A percentile compares a stretch with the other conserved stretches of the same genome.
Evolutionary conservation across 2,888 invertebrate species (phyloP).

Genomic region (Vanessa cardui): DNA sequence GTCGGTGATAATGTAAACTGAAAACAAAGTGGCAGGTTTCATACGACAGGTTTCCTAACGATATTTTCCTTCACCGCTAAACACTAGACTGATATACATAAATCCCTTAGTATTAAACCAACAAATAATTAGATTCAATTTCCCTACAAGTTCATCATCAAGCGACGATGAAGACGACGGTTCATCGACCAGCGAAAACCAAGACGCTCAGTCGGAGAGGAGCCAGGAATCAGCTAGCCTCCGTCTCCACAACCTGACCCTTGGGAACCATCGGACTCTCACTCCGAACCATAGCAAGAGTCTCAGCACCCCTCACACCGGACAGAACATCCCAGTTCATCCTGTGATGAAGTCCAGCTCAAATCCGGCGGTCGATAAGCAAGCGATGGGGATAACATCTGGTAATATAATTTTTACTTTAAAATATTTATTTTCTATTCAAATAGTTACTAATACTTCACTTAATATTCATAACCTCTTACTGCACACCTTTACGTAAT

Average conservation of each 20-base stretch:
- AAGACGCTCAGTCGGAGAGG: conserved; percentile 68
- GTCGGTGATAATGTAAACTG: too few species aligned
- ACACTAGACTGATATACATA: too few species aligned
- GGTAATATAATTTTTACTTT: conserved; percentile 51
- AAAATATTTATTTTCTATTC: neutral
- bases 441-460: neutral
- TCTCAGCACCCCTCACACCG: conserved; percentile 71
- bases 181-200: conserved; percentile 75
- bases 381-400: conserved; percentile 76
- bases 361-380: conserved; percentile 78
- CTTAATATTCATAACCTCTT: neutral
- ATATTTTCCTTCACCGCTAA: too few species aligned
- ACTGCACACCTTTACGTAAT: neutral
- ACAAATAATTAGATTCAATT: neutral
- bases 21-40: too few species aligned
- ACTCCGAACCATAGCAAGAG: conserved; percentile 76
- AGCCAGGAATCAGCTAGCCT: conserved; percentile 67
- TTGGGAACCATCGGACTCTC: conserved; percentile 55
- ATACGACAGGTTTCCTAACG: too few species aligned
- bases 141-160: conserved; percentile 85
- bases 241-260: conserved; percentile 53
- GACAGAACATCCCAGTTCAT: conserved; percentile 68
- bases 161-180: conserved; percentile 86
- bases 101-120: too few species aligned
- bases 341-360: conserved; percentile 80